Conservation (phyloP, 2,888 invertebrate genomes). For the Orthonychiurus folsomi region DNA sequence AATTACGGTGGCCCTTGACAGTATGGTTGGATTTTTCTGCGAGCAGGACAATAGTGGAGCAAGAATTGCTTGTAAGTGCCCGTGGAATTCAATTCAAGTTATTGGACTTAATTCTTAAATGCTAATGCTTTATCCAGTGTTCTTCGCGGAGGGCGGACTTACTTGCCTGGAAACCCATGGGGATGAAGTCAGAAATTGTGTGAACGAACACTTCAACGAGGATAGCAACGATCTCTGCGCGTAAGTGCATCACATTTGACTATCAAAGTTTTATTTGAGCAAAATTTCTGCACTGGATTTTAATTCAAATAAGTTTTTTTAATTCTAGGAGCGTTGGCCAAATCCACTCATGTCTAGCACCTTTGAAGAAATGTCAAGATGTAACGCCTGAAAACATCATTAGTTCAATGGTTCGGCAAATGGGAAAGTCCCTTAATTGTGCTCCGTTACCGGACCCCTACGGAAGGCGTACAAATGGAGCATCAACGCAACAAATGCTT, state of each 20-base stretch:
- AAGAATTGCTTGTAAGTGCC: slow-evolving; percentile 29
- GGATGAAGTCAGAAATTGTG: slow-evolving; percentile 31
- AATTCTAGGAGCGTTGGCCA: slow-evolving; percentile 21
- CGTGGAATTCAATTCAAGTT: background rate
- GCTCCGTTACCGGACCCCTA: slow-evolving; percentile 12
- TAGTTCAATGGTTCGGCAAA: slow-evolving; percentile 34
- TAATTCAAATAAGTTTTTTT: background rate
- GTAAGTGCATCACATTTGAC: slow-evolving; percentile 19
- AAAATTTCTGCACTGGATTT: background rate
- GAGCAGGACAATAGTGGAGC: slow-evolving; percentile 37
- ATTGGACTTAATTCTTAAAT: background rate
- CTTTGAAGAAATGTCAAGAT: slow-evolving; percentile 31
- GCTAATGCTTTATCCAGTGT: slow-evolving; percentile 16
- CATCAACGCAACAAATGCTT: background rate
- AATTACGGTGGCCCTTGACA: slow-evolving; percentile 30
- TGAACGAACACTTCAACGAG: slow-evolving; percentile 22
- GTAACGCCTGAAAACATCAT: slow-evolving; percentile 38
- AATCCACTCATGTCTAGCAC: slow-evolving; percentile 26
- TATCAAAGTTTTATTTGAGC: slow-evolving; percentile 3
- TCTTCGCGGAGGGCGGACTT: slow-evolving; percentile 34
- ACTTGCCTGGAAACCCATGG: slow-evolving; percentile 34
- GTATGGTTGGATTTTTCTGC: slow-evolving; percentile 36
- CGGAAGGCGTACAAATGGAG: background rate
- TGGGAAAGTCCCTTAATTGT: slow-evolving; percentile 31
- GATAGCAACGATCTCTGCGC: slow-evolving; percentile 15